Evolutionary conservation across 2,888 invertebrate species (phyloP).

Genomic region (Phaedon cochleariae): DNA sequence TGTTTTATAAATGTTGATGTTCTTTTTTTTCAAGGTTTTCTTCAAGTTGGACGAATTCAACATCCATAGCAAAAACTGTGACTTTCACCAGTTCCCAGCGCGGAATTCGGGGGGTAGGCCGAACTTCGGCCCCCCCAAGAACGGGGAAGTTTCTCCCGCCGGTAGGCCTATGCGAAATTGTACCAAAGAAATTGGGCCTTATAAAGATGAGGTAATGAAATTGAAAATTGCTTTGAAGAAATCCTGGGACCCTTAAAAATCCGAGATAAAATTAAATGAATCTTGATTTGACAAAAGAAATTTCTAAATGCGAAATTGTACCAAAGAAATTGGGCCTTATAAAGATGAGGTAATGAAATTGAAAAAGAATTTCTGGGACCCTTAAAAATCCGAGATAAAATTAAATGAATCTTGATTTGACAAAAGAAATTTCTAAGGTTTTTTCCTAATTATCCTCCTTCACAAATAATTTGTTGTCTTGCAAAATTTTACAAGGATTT

Average conservation of each 20-base stretch:
- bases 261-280: constrained; percentile 16
- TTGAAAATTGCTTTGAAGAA: too few relatives aligned
- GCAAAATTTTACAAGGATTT: too few relatives aligned
- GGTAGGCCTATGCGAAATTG: constrained; percentile 58
- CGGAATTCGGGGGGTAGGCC: constrained; percentile 12
- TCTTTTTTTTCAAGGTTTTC: constrained; percentile 43
- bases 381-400: constrained; percentile 14
- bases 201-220: constrained; percentile 50
- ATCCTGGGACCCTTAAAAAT: too few relatives aligned
- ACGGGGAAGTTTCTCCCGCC: constrained; percentile 47
- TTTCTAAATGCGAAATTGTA: constrained; percentile 58
- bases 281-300: too few relatives aligned
- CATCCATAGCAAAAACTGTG: constrained; percentile 56
- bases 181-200: constrained; percentile 56
- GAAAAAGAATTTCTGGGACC: too few relatives aligned
- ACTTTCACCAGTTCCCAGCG: constrained; percentile 48
- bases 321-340: constrained; percentile 56
- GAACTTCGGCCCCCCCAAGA: constrained; percentile 20
- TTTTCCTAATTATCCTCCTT: too few relatives aligned
- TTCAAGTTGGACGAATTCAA: constrained; percentile 61
- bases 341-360: constrained; percentile 47
- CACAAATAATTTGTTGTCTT: too few relatives aligned
- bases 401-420: too few relatives aligned
- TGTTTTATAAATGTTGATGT: not conserved
- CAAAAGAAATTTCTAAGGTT: too few relatives aligned